These are phyloP conservation scores for Eustalomyia histrio DNA, from an alignment of 2,888 invertebrate species.

Conservation along the genomic window DNA sequence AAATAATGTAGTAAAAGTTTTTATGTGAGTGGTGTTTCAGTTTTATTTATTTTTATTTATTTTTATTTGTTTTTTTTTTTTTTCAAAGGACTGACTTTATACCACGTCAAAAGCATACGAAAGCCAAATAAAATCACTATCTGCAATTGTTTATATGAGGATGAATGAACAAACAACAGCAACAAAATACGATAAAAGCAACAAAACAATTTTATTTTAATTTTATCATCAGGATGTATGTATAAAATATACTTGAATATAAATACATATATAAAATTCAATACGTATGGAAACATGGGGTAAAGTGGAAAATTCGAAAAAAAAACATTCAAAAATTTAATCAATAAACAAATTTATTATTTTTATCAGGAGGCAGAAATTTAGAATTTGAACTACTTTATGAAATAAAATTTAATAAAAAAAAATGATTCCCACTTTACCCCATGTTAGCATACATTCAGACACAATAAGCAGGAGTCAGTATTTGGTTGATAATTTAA, in stretches of 20 bases:
- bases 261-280: too few relatives aligned
- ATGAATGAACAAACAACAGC: slow-evolving; percentile 42
- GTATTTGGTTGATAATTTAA: slow-evolving; percentile 33
- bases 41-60: too few relatives aligned
- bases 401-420: too few relatives aligned
- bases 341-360: too few relatives aligned
- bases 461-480: slow-evolving; percentile 48
- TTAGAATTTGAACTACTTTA: too few relatives aligned
- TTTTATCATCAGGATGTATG: slow-evolving; percentile 63
- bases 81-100: slow-evolving; percentile 48
- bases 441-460: neutral
- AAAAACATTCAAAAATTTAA: too few relatives aligned
- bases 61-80: too few relatives aligned
- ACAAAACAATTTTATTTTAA: slow-evolving; percentile 42
- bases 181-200: slow-evolving; percentile 7
- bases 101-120: slow-evolving; percentile 17
- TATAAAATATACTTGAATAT: neutral
- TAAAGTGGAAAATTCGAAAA: too few relatives aligned
- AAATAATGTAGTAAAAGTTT: slow-evolving; percentile 20
- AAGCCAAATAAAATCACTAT: too few relatives aligned
- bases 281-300: too few relatives aligned
- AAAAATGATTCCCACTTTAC: too few relatives aligned
- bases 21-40: slow-evolving; percentile 8
- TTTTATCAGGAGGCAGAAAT: too few relatives aligned
- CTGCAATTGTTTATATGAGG: slow-evolving; percentile 50